Base-by-base conservation (phyloP, 1,140 invertebrate genomes). In the Zaprionus ornatus region DNA sequence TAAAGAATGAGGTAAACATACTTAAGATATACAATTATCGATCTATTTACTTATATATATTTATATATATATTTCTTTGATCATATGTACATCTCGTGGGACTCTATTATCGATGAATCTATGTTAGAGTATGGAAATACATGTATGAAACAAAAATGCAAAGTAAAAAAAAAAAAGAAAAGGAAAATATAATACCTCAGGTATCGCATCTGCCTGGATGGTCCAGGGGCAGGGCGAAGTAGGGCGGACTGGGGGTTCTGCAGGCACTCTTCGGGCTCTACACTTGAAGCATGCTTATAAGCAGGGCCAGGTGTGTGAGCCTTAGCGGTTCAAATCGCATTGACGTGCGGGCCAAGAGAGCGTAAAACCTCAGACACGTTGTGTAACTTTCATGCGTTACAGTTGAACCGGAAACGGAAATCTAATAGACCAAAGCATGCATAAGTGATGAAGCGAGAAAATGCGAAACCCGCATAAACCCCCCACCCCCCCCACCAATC, bases 401-500 rank as follows among this genome's bases (percentile, higher is more conserved):
- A 80, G 83, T 80, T 86, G 73, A 86, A 87, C 83, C 83, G 83
- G 83, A 86, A 86, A 86, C 83, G 83, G 83, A 86, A 86, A 86
- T 86, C 83, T 86, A 86, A 86, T 86, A 86, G 83, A 86, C 83
- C 83, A 86, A 86, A 87, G 83, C 83, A 86, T 86, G 83, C 83
- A 86, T 86, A 86, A 87, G 83, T 86, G 83, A 86, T 86, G 83
- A 86, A 87, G 83, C 83, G 83, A 86, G 83, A 86, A 86, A 86
- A 61, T 68, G 57, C 19, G 40, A 45, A 45, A 45, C 40, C 68
- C 75, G 23, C 21, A 32, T 25, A 2, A 21, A 32, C 37, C 54
- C 23, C 17, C 4, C 23, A 7, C 29, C 25, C 19, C 10, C 37
- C 9, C 37, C 25, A 12, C 7, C 23, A 60, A 21, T 9, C 17